A percentile compares a stretch with the other conserved stretches of the same genome.
These are phyloP conservation scores for Leptinotarsa undecemlineata DNA, from an alignment of 1,140 invertebrate species.

Conservation along the genomic window DNA sequence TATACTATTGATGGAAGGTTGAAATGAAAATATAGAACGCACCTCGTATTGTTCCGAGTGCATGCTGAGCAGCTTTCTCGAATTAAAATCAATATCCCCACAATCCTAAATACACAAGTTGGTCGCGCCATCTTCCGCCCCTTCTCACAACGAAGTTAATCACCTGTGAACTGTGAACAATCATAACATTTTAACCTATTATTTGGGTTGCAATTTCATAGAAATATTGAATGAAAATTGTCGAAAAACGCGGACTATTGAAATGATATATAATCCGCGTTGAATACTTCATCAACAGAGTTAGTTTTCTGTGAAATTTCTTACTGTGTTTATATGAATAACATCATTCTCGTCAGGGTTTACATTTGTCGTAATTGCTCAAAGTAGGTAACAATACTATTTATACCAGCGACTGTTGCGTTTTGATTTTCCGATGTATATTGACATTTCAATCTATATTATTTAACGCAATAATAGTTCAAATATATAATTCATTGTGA, in stretches of 20 bases:
- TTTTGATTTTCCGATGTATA: background rate
- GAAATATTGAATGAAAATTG: constrained; percentile 28
- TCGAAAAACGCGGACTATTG: background rate
- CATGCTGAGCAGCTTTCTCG: background rate
- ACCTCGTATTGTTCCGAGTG: background rate
- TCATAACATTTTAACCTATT: constrained; percentile 23
- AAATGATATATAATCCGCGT: background rate
- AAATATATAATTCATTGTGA: too few relatives aligned
- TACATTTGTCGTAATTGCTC: background rate
- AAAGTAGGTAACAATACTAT: constrained; percentile 1
- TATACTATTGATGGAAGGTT: too few relatives aligned
- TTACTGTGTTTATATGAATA: background rate
- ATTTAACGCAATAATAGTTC: too few relatives aligned
- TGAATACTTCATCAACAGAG: background rate
- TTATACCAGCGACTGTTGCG: background rate
- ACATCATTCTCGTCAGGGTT: background rate
- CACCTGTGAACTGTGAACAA: constrained; percentile 16
- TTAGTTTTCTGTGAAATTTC: background rate
- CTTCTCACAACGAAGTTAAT: constrained; percentile 1
- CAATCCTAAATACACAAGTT: background rate
- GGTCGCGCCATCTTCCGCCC: constrained; percentile 21
- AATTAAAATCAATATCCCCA: constrained; percentile 22
- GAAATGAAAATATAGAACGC: background rate
- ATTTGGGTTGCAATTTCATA: background rate
- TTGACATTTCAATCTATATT: too few relatives aligned